Percentiles rank a stretch among this genome's conserved stretches.
phyloP scores from a whole-genome alignment of 2,113 vertebrate species.

The Pogona vitticeps region DNA sequence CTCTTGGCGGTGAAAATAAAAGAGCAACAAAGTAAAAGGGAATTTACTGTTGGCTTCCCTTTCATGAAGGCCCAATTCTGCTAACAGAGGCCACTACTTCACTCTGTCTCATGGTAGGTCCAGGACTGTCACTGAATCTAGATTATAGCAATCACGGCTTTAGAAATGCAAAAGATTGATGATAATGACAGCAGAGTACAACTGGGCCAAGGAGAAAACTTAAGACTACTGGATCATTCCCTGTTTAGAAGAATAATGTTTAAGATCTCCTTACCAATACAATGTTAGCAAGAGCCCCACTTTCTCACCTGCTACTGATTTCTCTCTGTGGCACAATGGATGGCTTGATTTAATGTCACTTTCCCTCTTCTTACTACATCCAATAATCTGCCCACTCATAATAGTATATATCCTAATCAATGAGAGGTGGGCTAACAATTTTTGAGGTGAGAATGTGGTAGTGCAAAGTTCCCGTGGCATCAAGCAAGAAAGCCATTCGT shows the following conservation, averaged over 20 bases:
- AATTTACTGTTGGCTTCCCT: no score
- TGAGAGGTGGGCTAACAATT: no score
- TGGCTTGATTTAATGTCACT: not conserved
- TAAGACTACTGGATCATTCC: not conserved
- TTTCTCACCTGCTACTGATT: not conserved
- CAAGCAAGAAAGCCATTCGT: not conserved
- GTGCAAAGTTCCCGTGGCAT: not conserved
- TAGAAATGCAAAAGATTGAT: not conserved
- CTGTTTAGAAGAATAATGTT: not conserved
- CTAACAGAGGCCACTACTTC: no score
- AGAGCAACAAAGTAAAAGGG: no score
- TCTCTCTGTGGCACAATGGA: not conserved
- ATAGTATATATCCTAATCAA: not conserved
- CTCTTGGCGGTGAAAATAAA: no score
- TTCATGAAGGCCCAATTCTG: no score
- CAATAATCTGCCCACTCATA: not conserved
- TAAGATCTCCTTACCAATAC: not conserved
- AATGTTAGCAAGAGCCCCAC: not conserved
- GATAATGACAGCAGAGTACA: not conserved
- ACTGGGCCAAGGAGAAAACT: not conserved
- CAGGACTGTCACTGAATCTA: not conserved
- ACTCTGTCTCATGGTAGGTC: no score
- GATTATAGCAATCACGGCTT: not conserved
- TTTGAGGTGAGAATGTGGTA: not conserved
- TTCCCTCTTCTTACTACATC: not conserved